Base-by-base conservation (phyloP, 2,888 invertebrate genomes). In the Polia nebulosa region DNA sequence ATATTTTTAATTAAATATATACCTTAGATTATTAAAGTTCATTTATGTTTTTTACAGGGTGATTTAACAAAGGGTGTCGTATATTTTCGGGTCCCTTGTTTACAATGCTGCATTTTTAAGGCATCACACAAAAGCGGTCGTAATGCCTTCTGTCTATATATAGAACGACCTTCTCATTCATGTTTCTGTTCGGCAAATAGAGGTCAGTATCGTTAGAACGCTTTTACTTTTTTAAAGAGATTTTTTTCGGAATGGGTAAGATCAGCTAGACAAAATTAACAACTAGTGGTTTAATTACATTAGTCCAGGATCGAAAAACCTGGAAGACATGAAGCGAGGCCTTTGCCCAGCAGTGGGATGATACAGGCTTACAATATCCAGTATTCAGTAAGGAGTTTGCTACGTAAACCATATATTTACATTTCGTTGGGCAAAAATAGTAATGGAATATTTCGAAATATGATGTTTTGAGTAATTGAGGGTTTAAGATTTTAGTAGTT, bases 1-100 rank as follows among this genome's bases (percentile, higher is more conserved):
- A 87, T 87, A 80, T 77, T 47, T 36, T 36, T 13, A 22, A 29
- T 53, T 7, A 8, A 36, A n/a, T 57, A 25, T 63, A 25, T 29
- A 9, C 17, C 7, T 0, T 29, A 1, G 27, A 17, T 17, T 22
- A 22, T 52, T 1, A 34, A 3, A 6, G 3, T 34, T 49, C 1
- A 49, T 44, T 32, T 13, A 22, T 32, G n/a, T 20, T 27, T 60
- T n/a, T 13, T 29, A 17, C 13, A 17, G 11, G 29, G 0, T 15
- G n/a, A 22, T 39, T 62, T 44, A 53, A 78, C 52, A 78, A 78
- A 73, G 32, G 32, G 0, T 58, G 8, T 17, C 29, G 27, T 56
- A 56, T 59, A 45, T 75, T 76, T 75, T 47, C 11, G 68, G 56
- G 27, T 29, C 17, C 44, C 36, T 29, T 75, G 69, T 75, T 75